Percentiles rank a stretch among this genome's conserved stretches.
phyloP scores from a whole-genome alignment of 2,888 invertebrate species.

The Erpobdella octoculata region DNA sequence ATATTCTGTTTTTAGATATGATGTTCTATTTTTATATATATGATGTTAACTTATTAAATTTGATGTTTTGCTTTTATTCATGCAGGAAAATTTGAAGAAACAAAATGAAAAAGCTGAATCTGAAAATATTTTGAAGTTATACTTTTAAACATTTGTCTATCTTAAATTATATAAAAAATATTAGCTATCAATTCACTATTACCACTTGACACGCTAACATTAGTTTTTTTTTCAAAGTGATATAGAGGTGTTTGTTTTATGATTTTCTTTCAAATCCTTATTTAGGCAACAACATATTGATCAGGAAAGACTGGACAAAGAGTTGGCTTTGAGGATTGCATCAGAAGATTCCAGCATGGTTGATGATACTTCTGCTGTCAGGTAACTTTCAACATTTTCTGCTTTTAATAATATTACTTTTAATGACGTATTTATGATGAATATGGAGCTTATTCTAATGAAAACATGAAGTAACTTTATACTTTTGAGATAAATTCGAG shows the following conservation, averaged over 20 bases:
- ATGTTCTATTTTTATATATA: too few relatives aligned
- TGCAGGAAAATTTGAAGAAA: background rate
- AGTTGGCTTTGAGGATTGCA: constrained; percentile 83
- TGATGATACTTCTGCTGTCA: constrained; percentile 44
- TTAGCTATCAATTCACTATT: too few relatives aligned
- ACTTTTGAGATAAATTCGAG: background rate
- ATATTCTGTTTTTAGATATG: too few relatives aligned
- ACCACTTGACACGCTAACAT: background rate
- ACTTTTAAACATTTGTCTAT: background rate
- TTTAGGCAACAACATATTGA: constrained; percentile 62
- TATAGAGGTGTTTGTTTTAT: background rate
- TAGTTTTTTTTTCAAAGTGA: background rate
- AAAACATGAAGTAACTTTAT: background rate
- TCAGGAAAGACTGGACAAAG: constrained; percentile 87
- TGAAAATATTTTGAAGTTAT: constrained; percentile 16
- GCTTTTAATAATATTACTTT: background rate
- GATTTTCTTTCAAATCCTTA: background rate
- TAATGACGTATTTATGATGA: background rate
- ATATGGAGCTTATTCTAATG: background rate
- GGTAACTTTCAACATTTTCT: background rate
- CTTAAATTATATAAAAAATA: background rate
- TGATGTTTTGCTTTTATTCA: too few relatives aligned
- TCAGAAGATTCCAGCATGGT: constrained; percentile 58
- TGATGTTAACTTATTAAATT: too few relatives aligned
- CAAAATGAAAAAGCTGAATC: constrained; percentile 21